Conservation (phyloP, 2,797 vertebrate genomes). For the Acestrorhynchus altus region DNA sequence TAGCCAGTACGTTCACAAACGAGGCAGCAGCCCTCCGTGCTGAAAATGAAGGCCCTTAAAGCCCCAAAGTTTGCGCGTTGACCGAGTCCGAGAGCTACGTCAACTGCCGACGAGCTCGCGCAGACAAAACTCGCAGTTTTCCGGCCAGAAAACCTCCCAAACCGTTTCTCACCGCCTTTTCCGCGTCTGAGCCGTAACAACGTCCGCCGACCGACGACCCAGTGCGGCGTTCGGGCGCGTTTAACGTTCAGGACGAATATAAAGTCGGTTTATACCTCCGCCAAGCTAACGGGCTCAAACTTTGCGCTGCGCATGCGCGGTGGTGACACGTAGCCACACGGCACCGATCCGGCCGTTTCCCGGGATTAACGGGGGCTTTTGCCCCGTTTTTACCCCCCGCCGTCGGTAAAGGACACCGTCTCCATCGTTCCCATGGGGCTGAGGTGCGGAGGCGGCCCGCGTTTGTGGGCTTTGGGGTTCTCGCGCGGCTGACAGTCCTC, state of each 20-base stretch:
- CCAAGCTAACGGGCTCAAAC: slow-evolving; percentile 64
- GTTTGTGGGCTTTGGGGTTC: not conserved
- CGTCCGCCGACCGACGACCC: too few species aligned
- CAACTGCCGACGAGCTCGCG: slow-evolving; percentile 48
- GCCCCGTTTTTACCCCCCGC: not conserved
- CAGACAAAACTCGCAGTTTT: too few species aligned
- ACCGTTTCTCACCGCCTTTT: too few species aligned
- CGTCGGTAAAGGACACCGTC: not conserved
- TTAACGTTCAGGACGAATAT: too few species aligned
- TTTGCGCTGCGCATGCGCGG: slow-evolving; percentile 68
- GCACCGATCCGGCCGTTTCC: slow-evolving; percentile 69
- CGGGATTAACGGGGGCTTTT: slow-evolving; percentile 37
- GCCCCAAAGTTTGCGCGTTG: not conserved
- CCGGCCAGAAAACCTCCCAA: too few species aligned
- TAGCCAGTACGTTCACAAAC: too few species aligned
- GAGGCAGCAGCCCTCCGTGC: not conserved
- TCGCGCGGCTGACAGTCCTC: slow-evolving; percentile 51
- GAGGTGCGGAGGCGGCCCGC: not conserved
- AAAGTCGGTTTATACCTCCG: too few species aligned
- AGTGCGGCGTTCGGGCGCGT: too few species aligned
- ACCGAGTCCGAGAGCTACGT: slow-evolving; percentile 47
- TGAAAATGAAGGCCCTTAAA: not conserved
- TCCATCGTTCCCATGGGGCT: not conserved
- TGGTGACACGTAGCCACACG: slow-evolving; percentile 63
- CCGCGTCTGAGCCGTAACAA: too few species aligned